These are phyloP conservation scores for Mormyrops attenuatus DNA, from an alignment of 2,797 vertebrate genomes.

Conservation along the genomic window DNA sequence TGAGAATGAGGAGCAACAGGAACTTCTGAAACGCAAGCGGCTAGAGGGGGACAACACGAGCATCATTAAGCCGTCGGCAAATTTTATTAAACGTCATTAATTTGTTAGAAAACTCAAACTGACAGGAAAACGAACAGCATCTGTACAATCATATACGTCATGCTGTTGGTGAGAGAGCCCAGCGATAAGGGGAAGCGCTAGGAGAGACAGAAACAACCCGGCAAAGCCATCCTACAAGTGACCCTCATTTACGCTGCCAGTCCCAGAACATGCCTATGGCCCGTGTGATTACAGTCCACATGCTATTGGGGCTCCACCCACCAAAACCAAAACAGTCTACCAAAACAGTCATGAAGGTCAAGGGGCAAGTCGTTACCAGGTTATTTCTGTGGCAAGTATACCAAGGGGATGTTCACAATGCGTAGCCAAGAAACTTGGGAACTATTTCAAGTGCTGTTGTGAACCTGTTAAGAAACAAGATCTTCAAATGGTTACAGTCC, in stretches of 20 bases:
- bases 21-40: not conserved
- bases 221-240: not conserved
- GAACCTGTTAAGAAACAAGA: not conserved
- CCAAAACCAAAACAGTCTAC: not conserved
- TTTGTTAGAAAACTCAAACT: slow-evolving; percentile 14
- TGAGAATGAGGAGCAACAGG: slow-evolving; percentile 17
- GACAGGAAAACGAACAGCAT: slow-evolving; percentile 8
- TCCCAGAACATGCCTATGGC: not conserved
- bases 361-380: not conserved
- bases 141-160: slow-evolving; percentile 13
- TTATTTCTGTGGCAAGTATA: not conserved
- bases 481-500: not conserved
- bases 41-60: not conserved
- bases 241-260: not conserved
- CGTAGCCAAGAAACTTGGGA: not conserved
- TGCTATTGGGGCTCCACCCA: not conserved
- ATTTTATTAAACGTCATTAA: slow-evolving; percentile 19
- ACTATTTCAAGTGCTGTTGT: not conserved
- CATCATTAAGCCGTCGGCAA: not conserved
- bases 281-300: not conserved
- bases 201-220: not conserved
- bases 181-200: not conserved
- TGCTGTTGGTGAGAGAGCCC: slow-evolving; percentile 24
- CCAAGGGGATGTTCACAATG: not conserved
- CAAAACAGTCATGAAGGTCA: not conserved